A percentile compares a stretch with the other conserved stretches of the same genome.
Conservation (phyloP, 2,797 vertebrate genomes). For the Lepilemur ruficaudatus region DNA sequence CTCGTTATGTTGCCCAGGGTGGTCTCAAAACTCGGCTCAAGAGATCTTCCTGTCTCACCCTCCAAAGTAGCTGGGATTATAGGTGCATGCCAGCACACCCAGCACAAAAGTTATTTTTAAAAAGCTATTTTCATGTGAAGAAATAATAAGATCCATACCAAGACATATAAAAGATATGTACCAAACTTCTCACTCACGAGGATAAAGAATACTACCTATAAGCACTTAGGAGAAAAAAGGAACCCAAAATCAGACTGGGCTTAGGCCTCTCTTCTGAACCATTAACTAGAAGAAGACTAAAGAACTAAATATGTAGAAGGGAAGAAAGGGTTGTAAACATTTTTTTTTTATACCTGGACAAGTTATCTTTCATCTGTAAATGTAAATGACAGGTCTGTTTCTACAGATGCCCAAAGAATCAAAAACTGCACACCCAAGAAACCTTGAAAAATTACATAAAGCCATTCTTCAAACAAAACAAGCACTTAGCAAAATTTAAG, state of each 20-base stretch:
- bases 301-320: neutral
- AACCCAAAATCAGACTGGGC: neutral
- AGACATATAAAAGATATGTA: neutral
- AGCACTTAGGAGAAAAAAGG: neutral
- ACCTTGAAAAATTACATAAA: constrained; percentile 24
- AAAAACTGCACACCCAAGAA: neutral
- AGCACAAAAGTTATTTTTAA: neutral
- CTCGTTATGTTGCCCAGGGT: neutral
- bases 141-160: constrained; percentile 9
- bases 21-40: neutral
- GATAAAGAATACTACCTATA: neutral
- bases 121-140: neutral
- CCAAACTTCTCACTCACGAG: neutral
- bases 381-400: neutral
- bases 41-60: neutral
- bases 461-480: neutral
- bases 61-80: neutral
- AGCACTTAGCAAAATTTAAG: neutral
- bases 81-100: neutral
- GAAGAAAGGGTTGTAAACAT: neutral
- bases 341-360: neutral
- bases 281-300: neutral
- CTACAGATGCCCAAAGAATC: neutral
- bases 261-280: neutral
- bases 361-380: neutral